Evolutionary conservation across 1,140 invertebrate species (phyloP), one percentile per base, ranked within the genome.

Genomic region (Macrobrachium rosenbergii): DNA sequence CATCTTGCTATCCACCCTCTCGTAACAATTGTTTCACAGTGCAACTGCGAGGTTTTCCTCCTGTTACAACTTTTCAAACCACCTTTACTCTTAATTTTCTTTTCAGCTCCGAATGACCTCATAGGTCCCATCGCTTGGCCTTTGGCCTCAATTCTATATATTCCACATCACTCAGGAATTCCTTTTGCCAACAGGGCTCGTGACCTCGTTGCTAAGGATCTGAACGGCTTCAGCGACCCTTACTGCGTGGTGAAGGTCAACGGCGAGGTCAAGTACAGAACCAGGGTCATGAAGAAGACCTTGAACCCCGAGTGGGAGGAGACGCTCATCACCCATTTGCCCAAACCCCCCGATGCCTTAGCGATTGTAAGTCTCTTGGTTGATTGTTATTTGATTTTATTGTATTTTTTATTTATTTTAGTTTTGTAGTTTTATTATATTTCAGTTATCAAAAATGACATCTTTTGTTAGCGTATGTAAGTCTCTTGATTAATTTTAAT

Each of bases 241-340:
- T 94, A 93, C 82, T 94, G 93, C 90, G 93, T 93, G 82, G 88
- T 94, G 14, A 92, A 92, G 87, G 82, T 94, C 59, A 93, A 92
- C 62, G 92, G 93, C 28, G 93, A 93, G 81, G 93, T 92, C 21
- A 92, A 93, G 76, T 94, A 93, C 89, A 93, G 93, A 72, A 93
- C 93, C 23, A 92, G 91, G 75, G 92, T 94, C 8, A 94, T 94
- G 85, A 94, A 94, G 90, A 94, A 94, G 87, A 94, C 93, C 0
- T 89, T 94, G 76, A 93, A 93, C 90, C 94, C 94, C 8, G 92
- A 92, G 60, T 94, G 94, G 94, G 93, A 94, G 88, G 94, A 94
- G 88, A 93, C 91, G 83, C 92, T 93, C 3, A 94, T 93, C 14
- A 92, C 93, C 90, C 93, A 93, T 75, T 89, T 94, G 37, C 93